Conservation (phyloP, 2,113 vertebrate genomes). For the Asarcornis scutulata region DNA sequence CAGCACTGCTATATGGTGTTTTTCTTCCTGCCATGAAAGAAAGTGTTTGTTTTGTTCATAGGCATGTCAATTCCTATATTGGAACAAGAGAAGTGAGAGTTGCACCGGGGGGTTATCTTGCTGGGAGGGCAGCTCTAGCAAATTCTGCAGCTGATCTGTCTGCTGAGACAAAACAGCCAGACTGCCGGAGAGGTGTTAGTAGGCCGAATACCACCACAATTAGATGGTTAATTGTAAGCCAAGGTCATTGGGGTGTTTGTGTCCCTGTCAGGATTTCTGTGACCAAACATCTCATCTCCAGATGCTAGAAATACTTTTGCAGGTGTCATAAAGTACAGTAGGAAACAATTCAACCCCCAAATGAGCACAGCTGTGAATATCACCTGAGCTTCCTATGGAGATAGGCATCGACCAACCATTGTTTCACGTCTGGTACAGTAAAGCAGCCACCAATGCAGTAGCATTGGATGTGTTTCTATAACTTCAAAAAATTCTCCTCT, state of each 20-base stretch:
- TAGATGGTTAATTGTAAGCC: constrained; percentile 46
- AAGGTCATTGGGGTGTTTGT: not conserved
- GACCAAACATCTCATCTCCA: not conserved
- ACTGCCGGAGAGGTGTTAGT: not conserved
- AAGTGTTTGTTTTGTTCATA: not conserved
- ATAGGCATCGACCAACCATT: not conserved
- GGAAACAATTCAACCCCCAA: not conserved
- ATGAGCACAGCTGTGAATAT: not conserved
- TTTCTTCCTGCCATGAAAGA: not conserved
- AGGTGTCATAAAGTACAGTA: not conserved
- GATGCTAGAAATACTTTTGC: not conserved
- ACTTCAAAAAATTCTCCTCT: not conserved
- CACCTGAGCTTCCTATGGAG: not conserved
- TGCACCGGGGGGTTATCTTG: not conserved
- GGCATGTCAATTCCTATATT: not conserved
- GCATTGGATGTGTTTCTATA: not conserved
- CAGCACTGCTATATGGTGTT: not conserved
- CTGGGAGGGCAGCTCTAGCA: not conserved
- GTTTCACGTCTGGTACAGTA: not conserved
- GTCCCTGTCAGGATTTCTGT: constrained; percentile 11
- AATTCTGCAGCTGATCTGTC: not conserved
- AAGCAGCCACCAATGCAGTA: not conserved
- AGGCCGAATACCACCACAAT: not conserved
- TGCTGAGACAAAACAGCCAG: constrained; percentile 14
- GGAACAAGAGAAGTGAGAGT: not conserved